These are phyloP conservation scores for Automeris io DNA, from an alignment of 2,888 invertebrate genomes.

Conservation along the genomic window DNA sequence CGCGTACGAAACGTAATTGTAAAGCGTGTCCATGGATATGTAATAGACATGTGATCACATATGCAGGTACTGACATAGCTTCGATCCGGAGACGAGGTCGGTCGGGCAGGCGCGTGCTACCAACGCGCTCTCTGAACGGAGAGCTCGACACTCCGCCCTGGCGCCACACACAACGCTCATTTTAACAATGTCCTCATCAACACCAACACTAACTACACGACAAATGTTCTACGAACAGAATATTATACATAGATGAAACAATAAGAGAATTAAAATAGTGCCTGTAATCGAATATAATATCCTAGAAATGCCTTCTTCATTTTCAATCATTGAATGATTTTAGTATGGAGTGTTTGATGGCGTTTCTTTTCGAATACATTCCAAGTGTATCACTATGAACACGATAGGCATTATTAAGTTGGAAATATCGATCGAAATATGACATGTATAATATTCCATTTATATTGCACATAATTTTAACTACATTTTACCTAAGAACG, in stretches of 20 bases:
- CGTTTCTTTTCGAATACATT: no score
- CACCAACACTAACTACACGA: slow-evolving; percentile 1
- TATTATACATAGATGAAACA: background rate
- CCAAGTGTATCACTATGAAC: no score
- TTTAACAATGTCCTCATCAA: slow-evolving; percentile 27
- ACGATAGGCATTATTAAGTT: no score
- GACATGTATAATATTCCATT: slow-evolving; percentile 4
- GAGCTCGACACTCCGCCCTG: slow-evolving; percentile 82
- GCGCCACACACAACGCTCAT: slow-evolving; percentile 54
- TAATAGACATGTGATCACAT: no score
- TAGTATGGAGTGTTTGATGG: no score
- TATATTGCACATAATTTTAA: slow-evolving; percentile 4
- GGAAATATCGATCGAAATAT: background rate
- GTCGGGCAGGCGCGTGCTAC: slow-evolving; percentile 91
- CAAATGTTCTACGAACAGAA: background rate
- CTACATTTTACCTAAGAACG: slow-evolving; percentile 14
- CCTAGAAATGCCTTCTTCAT: no score
- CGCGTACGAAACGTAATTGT: background rate
- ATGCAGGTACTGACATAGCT: slow-evolving; percentile 70
- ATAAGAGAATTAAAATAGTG: no score
- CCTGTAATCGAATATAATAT: no score
- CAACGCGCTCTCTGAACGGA: slow-evolving; percentile 92
- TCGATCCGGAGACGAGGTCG: slow-evolving; percentile 92
- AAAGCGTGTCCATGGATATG: background rate
- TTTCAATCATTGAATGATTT: no score